phyloP scores from a whole-genome alignment of 2,888 invertebrate species.

The Meteorus cinctellus region DNA sequence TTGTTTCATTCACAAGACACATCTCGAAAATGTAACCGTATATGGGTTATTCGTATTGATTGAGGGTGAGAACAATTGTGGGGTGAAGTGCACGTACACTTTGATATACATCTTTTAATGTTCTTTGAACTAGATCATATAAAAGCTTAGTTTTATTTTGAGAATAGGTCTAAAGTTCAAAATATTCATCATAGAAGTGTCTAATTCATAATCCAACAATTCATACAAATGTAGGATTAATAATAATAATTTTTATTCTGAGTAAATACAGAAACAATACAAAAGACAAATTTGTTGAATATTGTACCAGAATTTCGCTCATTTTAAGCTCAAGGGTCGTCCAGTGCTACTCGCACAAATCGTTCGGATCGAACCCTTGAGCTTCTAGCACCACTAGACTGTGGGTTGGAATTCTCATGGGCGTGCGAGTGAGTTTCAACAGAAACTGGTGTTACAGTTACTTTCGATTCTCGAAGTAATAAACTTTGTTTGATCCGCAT shows the following conservation, averaged over 20 bases:
- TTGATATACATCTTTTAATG: no score
- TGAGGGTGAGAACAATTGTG: no score
- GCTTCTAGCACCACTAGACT: conserved; percentile 12
- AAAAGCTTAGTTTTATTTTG: no score
- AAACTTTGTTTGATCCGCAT: conserved; percentile 19
- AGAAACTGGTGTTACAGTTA: not conserved
- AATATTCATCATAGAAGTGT: no score
- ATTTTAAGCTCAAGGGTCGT: conserved; percentile 25
- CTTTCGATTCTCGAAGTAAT: conserved; percentile 14
- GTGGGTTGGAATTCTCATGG: conserved; percentile 23
- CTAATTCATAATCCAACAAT: no score
- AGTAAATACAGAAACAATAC: not conserved
- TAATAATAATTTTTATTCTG: not conserved
- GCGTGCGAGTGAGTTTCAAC: not conserved
- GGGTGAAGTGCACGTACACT: no score
- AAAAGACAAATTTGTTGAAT: not conserved
- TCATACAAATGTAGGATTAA: not conserved
- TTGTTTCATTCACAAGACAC: no score
- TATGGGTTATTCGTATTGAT: no score
- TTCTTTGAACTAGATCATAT: no score
- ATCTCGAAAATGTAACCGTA: no score
- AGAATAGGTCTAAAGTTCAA: no score
- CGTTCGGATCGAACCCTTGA: conserved; percentile 16
- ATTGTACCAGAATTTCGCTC: conserved; percentile 17
- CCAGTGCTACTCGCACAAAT: conserved; percentile 29